Percentiles rank a stretch among this genome's conserved stretches.
Conservation (phyloP, 1,140 invertebrate species). For the Drosophila rhopaloa region DNA sequence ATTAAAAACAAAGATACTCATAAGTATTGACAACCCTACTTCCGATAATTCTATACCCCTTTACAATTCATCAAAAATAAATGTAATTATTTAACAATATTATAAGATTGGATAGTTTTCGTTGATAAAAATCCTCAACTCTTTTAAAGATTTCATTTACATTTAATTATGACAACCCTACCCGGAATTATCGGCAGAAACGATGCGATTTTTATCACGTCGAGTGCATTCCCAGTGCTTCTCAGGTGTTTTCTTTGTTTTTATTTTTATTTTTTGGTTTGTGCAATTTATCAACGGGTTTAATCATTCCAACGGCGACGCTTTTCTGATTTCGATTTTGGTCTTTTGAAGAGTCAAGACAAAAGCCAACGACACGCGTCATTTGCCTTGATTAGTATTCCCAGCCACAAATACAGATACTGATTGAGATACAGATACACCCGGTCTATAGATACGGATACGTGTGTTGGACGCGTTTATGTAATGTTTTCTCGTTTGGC, state of each 20-base stretch:
- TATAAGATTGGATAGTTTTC: no score
- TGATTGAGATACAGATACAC: slow-evolving; percentile 21
- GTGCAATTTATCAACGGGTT: slow-evolving; percentile 26
- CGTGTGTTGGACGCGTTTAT: slow-evolving; percentile 21
- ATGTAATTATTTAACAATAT: no score
- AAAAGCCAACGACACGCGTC: slow-evolving; percentile 69
- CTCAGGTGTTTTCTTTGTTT: slow-evolving; percentile 11
- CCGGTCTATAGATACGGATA: slow-evolving; percentile 22
- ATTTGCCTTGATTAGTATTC: slow-evolving; percentile 68
- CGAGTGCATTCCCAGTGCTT: slow-evolving; percentile 27
- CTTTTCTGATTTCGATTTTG: slow-evolving; percentile 31
- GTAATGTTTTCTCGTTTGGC: slow-evolving; percentile 26
- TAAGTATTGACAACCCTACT: no score
- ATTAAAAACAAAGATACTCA: no score
- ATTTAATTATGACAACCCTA: neutral
- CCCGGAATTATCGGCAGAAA: slow-evolving; percentile 5
- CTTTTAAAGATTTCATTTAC: no score
- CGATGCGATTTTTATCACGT: slow-evolving; percentile 48
- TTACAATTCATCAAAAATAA: no score
- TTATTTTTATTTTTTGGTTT: neutral
- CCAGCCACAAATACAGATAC: slow-evolving; percentile 24
- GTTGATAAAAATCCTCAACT: no score
- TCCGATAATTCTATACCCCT: no score
- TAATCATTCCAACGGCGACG: slow-evolving; percentile 25
- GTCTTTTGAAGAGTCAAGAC: slow-evolving; percentile 35